phyloP scores from a whole-genome alignment of 2,113 vertebrate genomes.

The Mus spicilegus region DNA sequence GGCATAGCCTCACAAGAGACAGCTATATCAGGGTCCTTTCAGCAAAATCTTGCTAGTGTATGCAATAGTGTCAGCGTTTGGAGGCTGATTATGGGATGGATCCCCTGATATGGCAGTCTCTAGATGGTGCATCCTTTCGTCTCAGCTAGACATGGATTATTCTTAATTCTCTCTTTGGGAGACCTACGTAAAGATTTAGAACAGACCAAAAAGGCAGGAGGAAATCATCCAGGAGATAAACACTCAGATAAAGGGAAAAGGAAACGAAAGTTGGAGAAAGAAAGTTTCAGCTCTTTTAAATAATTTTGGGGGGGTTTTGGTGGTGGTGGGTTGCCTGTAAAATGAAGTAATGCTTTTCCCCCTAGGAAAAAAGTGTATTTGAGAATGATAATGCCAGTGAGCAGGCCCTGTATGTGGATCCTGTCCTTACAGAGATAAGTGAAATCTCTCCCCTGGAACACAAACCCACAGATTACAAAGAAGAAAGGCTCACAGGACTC shows the following conservation, averaged over 20 bases:
- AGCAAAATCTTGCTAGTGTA: too few relatives aligned
- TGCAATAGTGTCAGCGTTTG: too few relatives aligned
- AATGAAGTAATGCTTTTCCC: background rate
- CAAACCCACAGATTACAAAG: background rate
- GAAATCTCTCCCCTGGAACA: conserved; percentile 59
- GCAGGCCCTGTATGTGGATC: conserved; percentile 66
- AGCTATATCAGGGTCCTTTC: too few relatives aligned
- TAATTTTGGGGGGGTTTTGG: background rate
- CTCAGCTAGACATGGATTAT: background rate
- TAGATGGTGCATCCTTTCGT: too few relatives aligned
- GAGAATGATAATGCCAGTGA: accelerated
- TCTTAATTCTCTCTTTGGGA: conserved; percentile 19
- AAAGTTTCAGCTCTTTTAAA: conserved; percentile 27
- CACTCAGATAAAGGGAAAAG: background rate
- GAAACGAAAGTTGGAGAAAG: background rate
- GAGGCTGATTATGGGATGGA: too few relatives aligned
- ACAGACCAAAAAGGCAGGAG: conserved; percentile 19
- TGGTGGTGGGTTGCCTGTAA: background rate
- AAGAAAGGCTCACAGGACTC: background rate
- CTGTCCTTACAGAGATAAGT: conserved; percentile 75
- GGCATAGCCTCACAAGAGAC: too few relatives aligned
- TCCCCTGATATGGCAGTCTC: too few relatives aligned
- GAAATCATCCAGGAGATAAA: conserved; percentile 17
- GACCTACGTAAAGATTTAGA: conserved; percentile 49
- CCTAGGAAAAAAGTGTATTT: conserved; percentile 77